Base-by-base conservation (phyloP, 2,888 invertebrate genomes). In the Andrena camellia region DNA sequence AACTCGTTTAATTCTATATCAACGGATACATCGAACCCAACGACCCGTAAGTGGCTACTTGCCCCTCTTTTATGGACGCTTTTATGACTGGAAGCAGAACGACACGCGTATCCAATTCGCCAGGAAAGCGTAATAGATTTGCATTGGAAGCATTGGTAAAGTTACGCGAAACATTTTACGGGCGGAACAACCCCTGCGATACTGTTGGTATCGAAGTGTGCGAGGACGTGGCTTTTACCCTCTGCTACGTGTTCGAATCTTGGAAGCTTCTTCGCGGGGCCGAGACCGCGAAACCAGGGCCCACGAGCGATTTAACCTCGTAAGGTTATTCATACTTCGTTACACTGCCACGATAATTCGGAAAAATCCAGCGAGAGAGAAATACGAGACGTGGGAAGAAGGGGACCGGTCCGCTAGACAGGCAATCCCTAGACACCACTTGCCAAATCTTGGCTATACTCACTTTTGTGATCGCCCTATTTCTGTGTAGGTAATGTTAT, bases 301-400 rank as follows among this genome's bases (percentile, higher is more conserved):
- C 62, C 52, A 77, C 64, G 64, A 72, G 13, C 74, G 66, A 84
- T 86, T 86, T 78, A 80, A 75, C 59, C 59, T 60, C 26, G 70
- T n/a, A 13, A 23, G 60, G 59, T 17, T 62, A 17, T 72, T 84
- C 68, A 73, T 78, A 63, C 70, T 42, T 60, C 69, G 71, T 82
- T 76, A 85, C 74, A 60, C 62, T 59, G 63, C 20, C 29, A 50
- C 50, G 62, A 59, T 69, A 42, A 67, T 79, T 66, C 69, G 2
- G 20, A 26, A 63, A 48, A 50, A 59, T 72, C 26, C 66, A 13
- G 7, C 13, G 23, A 62, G 26, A 31, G 66, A 59, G 20, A 66
- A 33, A 59, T 29, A 70, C 26, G 57, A 63, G n/a, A n/a, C 2
- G 31, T 6, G 13, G 42, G 7, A 6, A 17, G 17, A 48, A 29